Conservation (phyloP, 1,140 invertebrate genomes). For the Drosophila kanapiae region DNA sequence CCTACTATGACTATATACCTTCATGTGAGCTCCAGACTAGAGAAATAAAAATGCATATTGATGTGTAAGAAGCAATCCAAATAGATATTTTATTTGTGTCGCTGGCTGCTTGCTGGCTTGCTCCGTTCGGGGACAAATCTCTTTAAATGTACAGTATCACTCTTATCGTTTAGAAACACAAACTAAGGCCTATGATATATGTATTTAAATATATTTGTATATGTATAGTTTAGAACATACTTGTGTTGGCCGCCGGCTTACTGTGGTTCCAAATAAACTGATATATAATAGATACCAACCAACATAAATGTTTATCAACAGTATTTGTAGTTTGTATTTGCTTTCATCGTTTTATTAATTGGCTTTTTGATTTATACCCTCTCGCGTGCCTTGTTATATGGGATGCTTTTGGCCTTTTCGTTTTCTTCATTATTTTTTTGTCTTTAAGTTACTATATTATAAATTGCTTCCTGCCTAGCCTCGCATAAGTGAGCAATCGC, state of each 20-base stretch:
- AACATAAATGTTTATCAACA: slow-evolving; percentile 35
- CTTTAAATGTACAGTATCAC: slow-evolving; percentile 77
- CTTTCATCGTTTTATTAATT: slow-evolving; percentile 19
- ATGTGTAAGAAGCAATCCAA: slow-evolving; percentile 61
- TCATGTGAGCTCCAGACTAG: too few species aligned
- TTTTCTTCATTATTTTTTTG: background rate
- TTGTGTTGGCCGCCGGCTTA: slow-evolving; percentile 43
- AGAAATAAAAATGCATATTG: background rate
- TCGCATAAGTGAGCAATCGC: slow-evolving; percentile 45
- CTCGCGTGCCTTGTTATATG: slow-evolving; percentile 2
- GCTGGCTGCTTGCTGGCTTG: slow-evolving; percentile 25
- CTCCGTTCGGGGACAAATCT: slow-evolving; percentile 37
- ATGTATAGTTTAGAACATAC: slow-evolving; percentile 52
- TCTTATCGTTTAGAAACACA: slow-evolving; percentile 75
- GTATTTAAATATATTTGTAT: slow-evolving; percentile 52
- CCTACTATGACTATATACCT: background rate
- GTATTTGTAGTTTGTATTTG: slow-evolving; percentile 18
- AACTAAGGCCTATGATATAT: slow-evolving; percentile 82
- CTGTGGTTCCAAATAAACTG: slow-evolving; percentile 19
- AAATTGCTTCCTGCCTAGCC: slow-evolving; percentile 23
- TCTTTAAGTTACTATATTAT: slow-evolving; percentile 14
- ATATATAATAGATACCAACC: slow-evolving; percentile 47
- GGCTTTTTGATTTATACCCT: slow-evolving; percentile 46
- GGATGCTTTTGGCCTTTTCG: background rate
- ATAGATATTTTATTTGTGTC: slow-evolving; percentile 54